Percentiles rank a stretch among this genome's conserved stretches.
Conservation (phyloP, 2,888 invertebrate genomes). For the Alentia gelatinosa region DNA sequence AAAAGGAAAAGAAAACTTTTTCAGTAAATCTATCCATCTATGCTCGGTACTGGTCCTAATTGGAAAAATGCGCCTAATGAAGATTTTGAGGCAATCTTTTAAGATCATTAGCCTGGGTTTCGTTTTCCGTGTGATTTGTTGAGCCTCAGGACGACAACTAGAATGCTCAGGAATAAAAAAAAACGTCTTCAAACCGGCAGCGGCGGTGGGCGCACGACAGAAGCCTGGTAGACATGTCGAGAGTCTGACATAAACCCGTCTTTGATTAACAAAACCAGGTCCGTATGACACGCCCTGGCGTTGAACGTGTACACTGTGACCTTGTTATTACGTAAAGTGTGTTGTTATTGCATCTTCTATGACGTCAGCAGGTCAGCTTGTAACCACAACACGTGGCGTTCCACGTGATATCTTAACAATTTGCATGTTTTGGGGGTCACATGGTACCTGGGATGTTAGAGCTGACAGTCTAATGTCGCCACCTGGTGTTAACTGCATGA, state of each 20-base stretch:
- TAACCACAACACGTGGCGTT: too few relatives aligned
- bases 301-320: too few relatives aligned
- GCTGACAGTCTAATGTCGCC: too few relatives aligned
- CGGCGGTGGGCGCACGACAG: neutral
- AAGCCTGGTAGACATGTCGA: neutral
- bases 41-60: neutral
- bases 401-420: too few relatives aligned
- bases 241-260: neutral
- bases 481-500: too few relatives aligned
- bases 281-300: too few relatives aligned
- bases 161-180: neutral
- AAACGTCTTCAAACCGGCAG: neutral
- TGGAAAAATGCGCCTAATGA: slow-evolving; percentile 44
- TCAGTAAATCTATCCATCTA: slow-evolving; percentile 41
- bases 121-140: slow-evolving; percentile 44
- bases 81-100: slow-evolving; percentile 43
- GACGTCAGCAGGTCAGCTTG: too few relatives aligned
- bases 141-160: neutral
- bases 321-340: too few relatives aligned
- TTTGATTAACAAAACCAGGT: neutral
- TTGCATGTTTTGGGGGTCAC: too few relatives aligned
- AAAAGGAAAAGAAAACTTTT: neutral
- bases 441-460: too few relatives aligned
- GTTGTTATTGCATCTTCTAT: too few relatives aligned
- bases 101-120: slow-evolving; percentile 40